Base-by-base conservation (phyloP, 2,888 invertebrate species). In the Mythimna impura region DNA sequence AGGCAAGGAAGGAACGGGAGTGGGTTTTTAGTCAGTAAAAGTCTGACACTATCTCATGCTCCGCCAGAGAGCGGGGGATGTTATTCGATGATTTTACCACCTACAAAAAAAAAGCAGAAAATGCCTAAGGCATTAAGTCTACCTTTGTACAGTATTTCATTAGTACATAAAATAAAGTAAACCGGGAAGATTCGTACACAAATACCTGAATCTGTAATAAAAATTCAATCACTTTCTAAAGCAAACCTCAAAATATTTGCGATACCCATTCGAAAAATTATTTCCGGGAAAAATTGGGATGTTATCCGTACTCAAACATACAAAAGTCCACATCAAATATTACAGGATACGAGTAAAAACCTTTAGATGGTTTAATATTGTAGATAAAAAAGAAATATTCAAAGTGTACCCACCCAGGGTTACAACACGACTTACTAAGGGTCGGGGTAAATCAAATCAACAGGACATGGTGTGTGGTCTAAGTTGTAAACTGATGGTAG, bases 401-500 rank as follows among this genome's bases (percentile, higher is more conserved):
- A 57, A 73, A 80, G 67, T 36, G 60, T 55, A 69, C 54, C 22
- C 14, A 69, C 54, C 22, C 14, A 61, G 72, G 66, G 71, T 75
- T 64, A 22, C 43, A 8, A 22, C 57, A 30, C 25, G 25, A 61
- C 1, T 67, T 40, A n/a, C 20, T 55, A 25, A 73, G 55, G 65
- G 70, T 66, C 25, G 47, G 58, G 63, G 62, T 67, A 70, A 83
- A 84, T 84, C 73, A 81, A 76, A 80, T 76, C 63, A 69, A 66
- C 62, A 57, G 57, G 67, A 66, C 57, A 62, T 22, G 36, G n/a
- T 17, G 69, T 66, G 14, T 72, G 57, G 76, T 61, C 4, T 22
- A 72, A 83, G 67, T 65, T 55, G 61, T 0, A 58, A 68, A 50
- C n/a, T 60, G 17, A 22, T 17, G 12, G n/a, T 17, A 20, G 47